These are phyloP conservation scores for Drusus annulatus DNA, from an alignment of 1,140 invertebrate species.

Conservation along the genomic window DNA sequence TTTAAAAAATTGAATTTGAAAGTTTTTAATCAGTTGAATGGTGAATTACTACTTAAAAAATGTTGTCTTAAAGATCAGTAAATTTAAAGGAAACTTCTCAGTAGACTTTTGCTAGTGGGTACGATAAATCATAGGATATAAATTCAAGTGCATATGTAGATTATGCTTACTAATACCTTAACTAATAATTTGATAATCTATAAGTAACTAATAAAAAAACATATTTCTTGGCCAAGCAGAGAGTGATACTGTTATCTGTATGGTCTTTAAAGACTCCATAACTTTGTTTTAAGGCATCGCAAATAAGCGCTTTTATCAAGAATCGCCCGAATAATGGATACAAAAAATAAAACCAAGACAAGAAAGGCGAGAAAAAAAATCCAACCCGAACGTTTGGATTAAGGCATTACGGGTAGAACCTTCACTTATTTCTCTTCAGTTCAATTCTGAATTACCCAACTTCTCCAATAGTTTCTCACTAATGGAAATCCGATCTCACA, in stretches of 20 bases:
- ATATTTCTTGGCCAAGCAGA: background rate
- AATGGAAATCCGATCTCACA: background rate
- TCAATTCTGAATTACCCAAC: background rate
- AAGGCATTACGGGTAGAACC: background rate
- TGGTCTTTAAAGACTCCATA: background rate
- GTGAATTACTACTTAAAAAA: too few relatives aligned
- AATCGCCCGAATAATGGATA: background rate
- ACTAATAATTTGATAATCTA: too few relatives aligned
- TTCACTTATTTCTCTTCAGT: background rate
- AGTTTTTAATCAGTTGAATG: too few relatives aligned
- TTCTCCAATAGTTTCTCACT: background rate
- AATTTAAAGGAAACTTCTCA: too few relatives aligned
- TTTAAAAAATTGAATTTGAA: too few relatives aligned
- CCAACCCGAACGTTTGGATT: background rate
- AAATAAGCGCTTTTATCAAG: background rate
- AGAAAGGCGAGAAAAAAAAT: background rate
- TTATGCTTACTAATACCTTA: too few relatives aligned
- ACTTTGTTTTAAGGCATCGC: background rate
- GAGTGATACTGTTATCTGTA: background rate
- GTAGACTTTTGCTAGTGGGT: too few relatives aligned
- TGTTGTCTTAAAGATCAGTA: too few relatives aligned
- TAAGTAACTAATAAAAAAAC: too few relatives aligned
- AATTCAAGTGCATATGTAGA: too few relatives aligned
- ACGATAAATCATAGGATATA: too few relatives aligned
- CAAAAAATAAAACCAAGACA: background rate